Evolutionary conservation across 1,140 invertebrate genomes (phyloP), one percentile per base, ranked within the genome.

Genomic region (Eumeta japonica): DNA sequence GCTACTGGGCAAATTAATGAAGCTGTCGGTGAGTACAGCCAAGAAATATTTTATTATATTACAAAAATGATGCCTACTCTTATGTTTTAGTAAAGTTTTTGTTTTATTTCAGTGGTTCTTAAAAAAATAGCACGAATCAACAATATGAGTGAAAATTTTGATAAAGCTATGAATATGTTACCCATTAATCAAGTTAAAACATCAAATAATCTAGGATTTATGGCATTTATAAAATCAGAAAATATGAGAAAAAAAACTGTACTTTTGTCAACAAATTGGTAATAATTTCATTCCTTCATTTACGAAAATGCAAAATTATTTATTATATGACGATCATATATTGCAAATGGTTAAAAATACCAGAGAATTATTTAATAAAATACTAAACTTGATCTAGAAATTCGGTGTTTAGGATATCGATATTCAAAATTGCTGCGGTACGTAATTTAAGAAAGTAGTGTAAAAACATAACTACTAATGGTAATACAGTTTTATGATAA

Each of bases 221-320:
- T 53, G 16, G 48, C 45, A 16, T 64, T 68, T 34, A 35, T 76
- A 5, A 59, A 47, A 50, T 62, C 59, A 1, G 58, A 55, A 0
- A 86, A 84, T 56, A 81, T 92, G 77, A 71, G 87, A 39, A 50
- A 79, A 3, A 90, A 88, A 57, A 89, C 88, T 0, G 56, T 89
- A 10, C 75, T 78, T 30, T 78, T 88, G 28, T 80, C 79, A 41
- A 79, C 82, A 33, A 80, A 83, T 47, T 89, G 86, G 87, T 64
- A 82, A 16, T 77, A 12, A 28, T 15, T n/a, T n/a, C n/a, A n/a
- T n/a, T n/a, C n/a, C n/a, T n/a, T n/a, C n/a, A n/a, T n/a, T n/a
- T n/a, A n/a, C n/a, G n/a, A n/a, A n/a, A n/a, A n/a, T n/a, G n/a
- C n/a, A n/a, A n/a, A n/a, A n/a, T n/a, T n/a, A n/a, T n/a, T n/a